Conservation (phyloP, 2,888 invertebrate species). For the Cephalotes varians region DNA sequence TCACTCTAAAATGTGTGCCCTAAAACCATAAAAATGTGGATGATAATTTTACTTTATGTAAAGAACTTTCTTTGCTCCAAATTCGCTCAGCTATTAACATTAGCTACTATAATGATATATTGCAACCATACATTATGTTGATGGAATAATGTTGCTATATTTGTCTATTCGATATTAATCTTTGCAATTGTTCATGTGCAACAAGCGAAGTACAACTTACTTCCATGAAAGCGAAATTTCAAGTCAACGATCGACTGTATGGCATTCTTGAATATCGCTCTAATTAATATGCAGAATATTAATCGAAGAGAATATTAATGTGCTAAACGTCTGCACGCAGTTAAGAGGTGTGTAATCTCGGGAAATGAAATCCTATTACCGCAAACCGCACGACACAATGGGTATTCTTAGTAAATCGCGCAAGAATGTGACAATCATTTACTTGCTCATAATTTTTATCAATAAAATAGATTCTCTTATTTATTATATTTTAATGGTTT, state of each 20-base stretch:
- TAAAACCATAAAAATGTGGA: neutral
- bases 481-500: neutral
- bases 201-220: neutral
- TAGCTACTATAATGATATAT: neutral
- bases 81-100: neutral
- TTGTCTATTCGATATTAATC: neutral
- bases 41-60: neutral
- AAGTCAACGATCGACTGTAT: neutral
- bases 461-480: neutral
- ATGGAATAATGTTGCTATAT: neutral
- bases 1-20: too few species aligned
- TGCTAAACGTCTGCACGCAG: neutral
- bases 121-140: neutral
- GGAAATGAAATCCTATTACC: slow-evolving; percentile 28
- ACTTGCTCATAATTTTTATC: neutral
- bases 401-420: slow-evolving; percentile 10
- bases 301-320: too few species aligned
- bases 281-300: slow-evolving; percentile 8
- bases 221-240: slow-evolving; percentile 10
- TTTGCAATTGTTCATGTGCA: neutral
- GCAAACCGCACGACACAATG: slow-evolving; percentile 34
- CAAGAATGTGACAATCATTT: neutral
- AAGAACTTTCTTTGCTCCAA: neutral
- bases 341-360: neutral
- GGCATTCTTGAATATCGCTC: neutral